Conservation (phyloP, 2,888 invertebrate species). For the Nomada fabriciana region DNA sequence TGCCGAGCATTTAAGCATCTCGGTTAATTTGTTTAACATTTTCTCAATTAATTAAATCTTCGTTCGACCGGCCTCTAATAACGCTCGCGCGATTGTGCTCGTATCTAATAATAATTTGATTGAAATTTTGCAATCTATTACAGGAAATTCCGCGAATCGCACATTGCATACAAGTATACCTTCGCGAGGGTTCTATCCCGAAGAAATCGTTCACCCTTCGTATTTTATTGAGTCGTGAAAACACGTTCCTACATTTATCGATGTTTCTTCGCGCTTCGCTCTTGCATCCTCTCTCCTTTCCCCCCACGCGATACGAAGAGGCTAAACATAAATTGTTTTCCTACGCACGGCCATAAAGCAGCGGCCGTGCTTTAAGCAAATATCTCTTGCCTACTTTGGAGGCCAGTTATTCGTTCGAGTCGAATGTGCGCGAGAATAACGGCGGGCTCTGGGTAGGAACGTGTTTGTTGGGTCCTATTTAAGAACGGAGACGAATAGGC, state of each 20-base stretch:
- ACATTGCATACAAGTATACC: neutral
- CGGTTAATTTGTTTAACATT: neutral
- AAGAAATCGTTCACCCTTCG: conserved; percentile 8
- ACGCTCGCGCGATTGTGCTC: neutral
- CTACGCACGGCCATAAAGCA: conserved; percentile 36
- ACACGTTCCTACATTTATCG: conserved; percentile 19
- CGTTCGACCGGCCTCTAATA: neutral
- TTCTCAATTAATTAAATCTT: conserved; percentile 38
- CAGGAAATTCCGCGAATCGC: neutral
- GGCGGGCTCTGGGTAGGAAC: neutral
- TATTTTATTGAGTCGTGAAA: conserved; percentile 31
- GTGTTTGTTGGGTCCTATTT: conserved; percentile 24
- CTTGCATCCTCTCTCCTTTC: conserved; percentile 18
- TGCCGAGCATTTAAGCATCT: neutral
- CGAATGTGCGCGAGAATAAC: neutral
- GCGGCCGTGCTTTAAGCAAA: conserved; percentile 31
- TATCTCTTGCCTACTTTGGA: conserved; percentile 5
- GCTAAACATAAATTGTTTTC: conserved; percentile 39
- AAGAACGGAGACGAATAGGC: conserved; percentile 70
- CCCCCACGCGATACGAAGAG: conserved; percentile 3
- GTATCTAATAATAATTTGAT: conserved; percentile 2
- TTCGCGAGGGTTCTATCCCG: neutral
- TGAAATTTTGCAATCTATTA: neutral
- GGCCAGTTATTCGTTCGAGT: neutral
- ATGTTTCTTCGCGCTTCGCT: conserved; percentile 3